Evolutionary conservation across 92 coral and sea anemone species (phyloP).

Genomic region (Montipora capitata): DNA sequence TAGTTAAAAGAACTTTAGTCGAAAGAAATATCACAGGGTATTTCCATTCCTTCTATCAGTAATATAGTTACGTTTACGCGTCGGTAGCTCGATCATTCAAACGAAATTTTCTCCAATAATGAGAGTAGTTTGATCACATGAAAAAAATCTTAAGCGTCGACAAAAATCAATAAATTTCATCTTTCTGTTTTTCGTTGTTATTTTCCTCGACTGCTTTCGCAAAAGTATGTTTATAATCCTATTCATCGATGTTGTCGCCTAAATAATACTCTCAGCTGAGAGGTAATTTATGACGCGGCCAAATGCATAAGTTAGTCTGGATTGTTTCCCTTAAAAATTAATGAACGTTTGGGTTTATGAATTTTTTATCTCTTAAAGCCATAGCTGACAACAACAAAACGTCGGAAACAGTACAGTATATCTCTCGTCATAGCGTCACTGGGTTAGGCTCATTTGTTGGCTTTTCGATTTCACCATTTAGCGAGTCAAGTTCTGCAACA

Average conservation of each 20-base stretch:
- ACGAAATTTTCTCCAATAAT: slow-evolving; percentile 21
- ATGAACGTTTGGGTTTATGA: slow-evolving; percentile 13
- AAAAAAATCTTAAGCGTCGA: too few relatives aligned
- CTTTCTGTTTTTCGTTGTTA: too few relatives aligned
- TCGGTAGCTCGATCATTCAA: not conserved
- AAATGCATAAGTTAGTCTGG: not conserved
- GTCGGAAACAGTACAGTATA: too few relatives aligned
- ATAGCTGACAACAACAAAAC: not conserved
- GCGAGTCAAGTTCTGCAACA: too few relatives aligned
- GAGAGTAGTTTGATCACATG: not conserved
- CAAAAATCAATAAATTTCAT: too few relatives aligned
- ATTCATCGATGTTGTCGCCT: not conserved
- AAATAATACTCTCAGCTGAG: not conserved
- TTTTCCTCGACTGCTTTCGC: not conserved
- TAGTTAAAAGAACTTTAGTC: too few relatives aligned
- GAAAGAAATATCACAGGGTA: too few relatives aligned
- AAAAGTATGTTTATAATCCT: not conserved
- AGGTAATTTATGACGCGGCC: slow-evolving; percentile 5
- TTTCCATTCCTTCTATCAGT: too few relatives aligned
- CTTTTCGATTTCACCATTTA: too few relatives aligned
- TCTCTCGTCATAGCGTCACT: too few relatives aligned
- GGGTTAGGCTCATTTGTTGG: too few relatives aligned
- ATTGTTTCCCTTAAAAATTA: slow-evolving; percentile 16
- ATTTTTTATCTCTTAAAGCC: not conserved
- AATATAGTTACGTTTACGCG: not conserved